Conservation (phyloP, 2,113 vertebrate genomes). For the Axis porcinus region DNA sequence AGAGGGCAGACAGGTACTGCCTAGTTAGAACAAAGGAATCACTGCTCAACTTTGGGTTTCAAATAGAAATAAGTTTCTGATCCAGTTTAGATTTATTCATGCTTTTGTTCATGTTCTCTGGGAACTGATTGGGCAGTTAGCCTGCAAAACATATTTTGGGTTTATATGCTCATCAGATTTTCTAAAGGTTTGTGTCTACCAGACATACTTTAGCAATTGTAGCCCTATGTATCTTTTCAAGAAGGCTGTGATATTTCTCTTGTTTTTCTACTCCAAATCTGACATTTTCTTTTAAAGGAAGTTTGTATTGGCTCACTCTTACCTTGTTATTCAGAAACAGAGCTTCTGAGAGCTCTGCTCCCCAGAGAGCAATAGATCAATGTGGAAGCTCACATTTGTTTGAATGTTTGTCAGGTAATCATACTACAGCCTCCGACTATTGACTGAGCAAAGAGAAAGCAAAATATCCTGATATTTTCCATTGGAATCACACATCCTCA, state of each 20-base stretch:
- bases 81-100: background rate
- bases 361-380: conserved; percentile 54
- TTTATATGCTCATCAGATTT: background rate
- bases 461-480: conserved; percentile 49
- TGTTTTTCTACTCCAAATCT: conserved; percentile 51
- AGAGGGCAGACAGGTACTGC: background rate
- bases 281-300: conserved; percentile 69
- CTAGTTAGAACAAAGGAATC: background rate
- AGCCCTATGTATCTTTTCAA: background rate
- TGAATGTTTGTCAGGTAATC: conserved; percentile 71
- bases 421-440: conserved; percentile 33
- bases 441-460: conserved; percentile 61
- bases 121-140: background rate
- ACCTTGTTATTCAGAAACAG: conserved; percentile 66
- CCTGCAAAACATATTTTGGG: background rate
- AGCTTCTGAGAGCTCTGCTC: conserved; percentile 39
- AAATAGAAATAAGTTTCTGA: background rate
- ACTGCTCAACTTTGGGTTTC: background rate
- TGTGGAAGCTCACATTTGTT: conserved; percentile 54
- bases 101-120: background rate
- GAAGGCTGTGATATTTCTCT: conserved; percentile 43
- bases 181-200: background rate
- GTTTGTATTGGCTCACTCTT: conserved; percentile 62
- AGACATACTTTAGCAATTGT: background rate
- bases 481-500: conserved; percentile 15